Evolutionary conservation across 2,797 vertebrate species (phyloP), one percentile per base, ranked within the genome.

Genomic region (Malurus splendens): DNA sequence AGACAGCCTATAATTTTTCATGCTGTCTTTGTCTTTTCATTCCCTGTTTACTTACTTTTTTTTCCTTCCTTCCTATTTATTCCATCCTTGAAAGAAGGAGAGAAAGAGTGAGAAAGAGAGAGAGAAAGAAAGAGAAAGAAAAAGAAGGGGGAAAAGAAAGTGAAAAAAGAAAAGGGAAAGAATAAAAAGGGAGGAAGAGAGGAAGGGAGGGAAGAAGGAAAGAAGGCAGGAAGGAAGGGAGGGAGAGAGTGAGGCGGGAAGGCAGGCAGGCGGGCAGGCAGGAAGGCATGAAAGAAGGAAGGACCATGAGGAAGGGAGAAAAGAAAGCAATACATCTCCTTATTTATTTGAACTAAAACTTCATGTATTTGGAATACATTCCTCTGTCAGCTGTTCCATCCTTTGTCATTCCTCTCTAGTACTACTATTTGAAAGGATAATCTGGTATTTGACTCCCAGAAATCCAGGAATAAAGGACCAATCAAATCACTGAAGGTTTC

Each of bases 151-250:
- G 1, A 9, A 15, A 18, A 8, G 12, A 30, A 10, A 3, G 10
- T 18, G 45, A 55, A 10, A 18, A 44, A 17, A 10, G 10, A 12
- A 27, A 7, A n/a, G 8, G 25, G 2, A 8, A 42, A 50, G 15
- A 27, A 50, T 1, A 41, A 4, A 50, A 1, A 52, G 6, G 19
- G 2, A 44, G 11, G 10, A 3, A 17, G 1, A 9, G 4, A 1
- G 2, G 3, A 3, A 7, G 3, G 15, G 1, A 19, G 2, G 3
- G 12, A 14, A 18, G 6, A 9, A 5, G 19, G 9, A 12, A 12
- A 30, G 2, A 6, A 7, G 33, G 33, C 33, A 2, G 3, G 5
- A 7, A 12, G 15, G 5, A 19, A 3, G 6, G 19, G 42, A 59
- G 39, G 11, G 3, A 36, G 8, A 6, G 13, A 28, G 5, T 33